Evolutionary conservation across 2,888 invertebrate species (phyloP).

Genomic region (Syrista parreyssii): DNA sequence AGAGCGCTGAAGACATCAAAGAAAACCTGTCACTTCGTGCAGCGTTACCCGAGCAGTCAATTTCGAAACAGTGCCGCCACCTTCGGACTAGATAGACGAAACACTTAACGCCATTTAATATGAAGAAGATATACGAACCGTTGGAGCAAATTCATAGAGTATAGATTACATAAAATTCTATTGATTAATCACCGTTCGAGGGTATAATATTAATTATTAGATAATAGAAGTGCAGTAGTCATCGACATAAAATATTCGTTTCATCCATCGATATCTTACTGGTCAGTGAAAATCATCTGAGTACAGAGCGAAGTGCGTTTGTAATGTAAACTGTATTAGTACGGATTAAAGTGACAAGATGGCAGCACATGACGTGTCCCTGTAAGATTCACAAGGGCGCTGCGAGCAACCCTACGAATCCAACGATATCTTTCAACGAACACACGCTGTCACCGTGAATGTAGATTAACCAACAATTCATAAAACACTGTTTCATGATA

Average conservation of each 20-base stretch:
- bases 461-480: background rate
- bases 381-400: background rate
- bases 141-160: too few relatives aligned
- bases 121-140: background rate
- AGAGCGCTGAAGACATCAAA: background rate
- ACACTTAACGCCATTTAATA: background rate
- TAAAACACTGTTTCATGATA: background rate
- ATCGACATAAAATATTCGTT: background rate
- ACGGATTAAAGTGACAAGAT: background rate
- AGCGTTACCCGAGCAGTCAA: background rate
- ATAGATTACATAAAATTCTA: background rate
- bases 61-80: background rate
- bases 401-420: background rate
- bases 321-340: background rate
- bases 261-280: background rate
- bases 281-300: background rate
- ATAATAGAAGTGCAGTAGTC: background rate
- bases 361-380: background rate
- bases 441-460: background rate
- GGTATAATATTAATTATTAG: background rate
- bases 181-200: background rate
- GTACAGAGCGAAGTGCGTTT: background rate
- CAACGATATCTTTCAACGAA: background rate
- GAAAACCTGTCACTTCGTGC: background rate
- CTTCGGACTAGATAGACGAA: background rate